Evolutionary conservation across 2,888 invertebrate species (phyloP), one percentile per base, ranked within the genome.

Genomic region (Thymelicus lineola): DNA sequence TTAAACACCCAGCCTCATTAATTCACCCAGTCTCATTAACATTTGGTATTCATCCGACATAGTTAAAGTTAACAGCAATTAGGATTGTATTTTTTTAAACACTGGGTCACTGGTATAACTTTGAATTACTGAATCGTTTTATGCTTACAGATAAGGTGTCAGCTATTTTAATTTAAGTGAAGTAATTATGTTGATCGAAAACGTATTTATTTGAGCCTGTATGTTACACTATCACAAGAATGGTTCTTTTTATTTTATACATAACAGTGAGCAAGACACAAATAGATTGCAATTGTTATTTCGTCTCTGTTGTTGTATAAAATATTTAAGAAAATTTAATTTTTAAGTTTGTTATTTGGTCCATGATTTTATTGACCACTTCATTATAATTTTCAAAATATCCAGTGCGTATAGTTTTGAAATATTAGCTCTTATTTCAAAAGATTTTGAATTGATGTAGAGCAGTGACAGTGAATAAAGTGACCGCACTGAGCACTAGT

Each of bases 381-480:
- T 46, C 2, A 12, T 46, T 14, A 48, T 48, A 7, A 20, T 15
- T 17, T 15, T 50, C 17, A 12, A 53, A 28, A 53, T 17, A 53
- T 20, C 20, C 6, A 20, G 6, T 4, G 0, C 1, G 12, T 20
- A 20, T 12, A 10, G 10, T 10, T 42, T 9, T 10, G 9, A 42
- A 9, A 4, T 42, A 42, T 42, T 4, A 12, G 12, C 42, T 20
- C 6, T 10, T 12, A 28, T 12, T 46, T 9, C 0, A 14, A 61
- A 46, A 35, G 4, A 9, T 10, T 42, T 42, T 42, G 15, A n/a
- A 7, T 59, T 65, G 78, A 78, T 81, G 82, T 80, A 80, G 83
- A 79, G 74, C 77, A 72, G 76, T 82, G 82, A 81, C 77, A 72
- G 76, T 82, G 82, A 81, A 80, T 80, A 82, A 80, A 78, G 76